Evolutionary conservation across 2,888 invertebrate species (phyloP).

Genomic region (Caenorhabditis imperialis): DNA sequence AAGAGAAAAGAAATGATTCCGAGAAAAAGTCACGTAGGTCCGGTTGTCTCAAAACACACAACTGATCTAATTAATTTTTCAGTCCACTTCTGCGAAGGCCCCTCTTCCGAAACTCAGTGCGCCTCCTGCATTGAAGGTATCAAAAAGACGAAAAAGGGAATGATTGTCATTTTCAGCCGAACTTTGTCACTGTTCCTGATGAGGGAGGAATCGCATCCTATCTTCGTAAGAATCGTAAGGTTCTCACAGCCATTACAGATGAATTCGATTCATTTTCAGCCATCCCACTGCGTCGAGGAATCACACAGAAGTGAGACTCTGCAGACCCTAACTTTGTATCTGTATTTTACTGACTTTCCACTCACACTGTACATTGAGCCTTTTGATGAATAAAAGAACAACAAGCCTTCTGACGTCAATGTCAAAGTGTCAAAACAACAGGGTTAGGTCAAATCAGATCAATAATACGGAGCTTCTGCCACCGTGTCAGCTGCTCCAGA

Average conservation of each 20-base stretch:
- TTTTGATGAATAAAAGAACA: too few relatives aligned
- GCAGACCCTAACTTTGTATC: too few relatives aligned
- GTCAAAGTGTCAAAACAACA: conserved; percentile 34
- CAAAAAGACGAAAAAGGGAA: neutral
- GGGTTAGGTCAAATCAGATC: conserved; percentile 41
- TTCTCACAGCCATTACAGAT: neutral
- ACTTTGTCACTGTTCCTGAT: conserved; percentile 36
- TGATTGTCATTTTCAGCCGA: conserved; percentile 21
- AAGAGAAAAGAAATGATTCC: too few relatives aligned
- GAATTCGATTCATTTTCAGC: conserved; percentile 17
- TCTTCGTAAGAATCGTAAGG: conserved; percentile 40
- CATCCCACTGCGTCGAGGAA: conserved; percentile 36
- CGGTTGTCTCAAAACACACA: too few relatives aligned
- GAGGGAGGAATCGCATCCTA: conserved; percentile 4
- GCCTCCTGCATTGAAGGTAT: conserved; percentile 33
- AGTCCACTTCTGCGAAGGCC: conserved; percentile 38
- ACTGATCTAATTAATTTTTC: conserved; percentile 9
- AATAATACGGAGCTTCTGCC: conserved; percentile 34
- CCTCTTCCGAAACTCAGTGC: conserved; percentile 43
- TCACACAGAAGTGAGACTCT: conserved; percentile 24
- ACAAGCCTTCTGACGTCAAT: too few relatives aligned
- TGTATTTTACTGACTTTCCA: too few relatives aligned
- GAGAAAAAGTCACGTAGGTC: too few relatives aligned
- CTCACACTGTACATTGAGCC: too few relatives aligned
- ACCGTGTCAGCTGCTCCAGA: conserved; percentile 29